Evolutionary conservation across 2,113 vertebrate genomes (phyloP).

Genomic region (Syrmaticus mikado): DNA sequence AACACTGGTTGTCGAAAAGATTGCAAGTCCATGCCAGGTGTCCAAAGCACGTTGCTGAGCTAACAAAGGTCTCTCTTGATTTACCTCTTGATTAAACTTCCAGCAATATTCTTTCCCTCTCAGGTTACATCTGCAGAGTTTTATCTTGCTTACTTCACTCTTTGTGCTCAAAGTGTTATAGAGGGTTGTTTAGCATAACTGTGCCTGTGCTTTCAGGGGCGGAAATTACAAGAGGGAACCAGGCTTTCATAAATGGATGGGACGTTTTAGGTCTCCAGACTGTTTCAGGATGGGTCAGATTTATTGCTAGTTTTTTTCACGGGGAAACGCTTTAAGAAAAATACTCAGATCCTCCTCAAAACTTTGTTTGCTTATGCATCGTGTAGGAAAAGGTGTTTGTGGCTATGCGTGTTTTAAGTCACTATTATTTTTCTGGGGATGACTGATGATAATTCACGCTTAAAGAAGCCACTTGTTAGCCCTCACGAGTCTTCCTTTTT

Average conservation of each 20-base stretch:
- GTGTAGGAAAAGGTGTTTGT: neutral
- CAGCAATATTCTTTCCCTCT: neutral
- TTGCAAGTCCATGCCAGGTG: accelerated
- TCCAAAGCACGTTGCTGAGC: neutral
- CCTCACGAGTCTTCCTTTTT: neutral
- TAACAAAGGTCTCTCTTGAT: neutral
- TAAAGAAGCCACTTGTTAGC: neutral
- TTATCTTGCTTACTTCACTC: neutral
- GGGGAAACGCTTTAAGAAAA: neutral
- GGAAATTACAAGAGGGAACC: neutral
- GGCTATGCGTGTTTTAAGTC: neutral
- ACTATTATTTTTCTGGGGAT: neutral
- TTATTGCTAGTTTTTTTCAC: neutral
- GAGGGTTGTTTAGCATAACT: neutral
- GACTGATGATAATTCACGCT: neutral
- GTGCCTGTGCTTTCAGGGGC: neutral
- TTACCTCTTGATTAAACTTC: neutral
- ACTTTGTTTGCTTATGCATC: neutral
- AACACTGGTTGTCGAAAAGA: accelerated
- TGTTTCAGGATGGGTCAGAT: neutral
- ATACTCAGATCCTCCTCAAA: neutral
- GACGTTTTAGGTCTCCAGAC: neutral
- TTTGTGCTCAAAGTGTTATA: neutral
- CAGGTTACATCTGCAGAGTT: neutral
- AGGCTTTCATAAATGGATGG: neutral